Evolutionary conservation across 1,140 invertebrate species (phyloP), one percentile per base, ranked within the genome.

Genomic region (Cydia strobilella): DNA sequence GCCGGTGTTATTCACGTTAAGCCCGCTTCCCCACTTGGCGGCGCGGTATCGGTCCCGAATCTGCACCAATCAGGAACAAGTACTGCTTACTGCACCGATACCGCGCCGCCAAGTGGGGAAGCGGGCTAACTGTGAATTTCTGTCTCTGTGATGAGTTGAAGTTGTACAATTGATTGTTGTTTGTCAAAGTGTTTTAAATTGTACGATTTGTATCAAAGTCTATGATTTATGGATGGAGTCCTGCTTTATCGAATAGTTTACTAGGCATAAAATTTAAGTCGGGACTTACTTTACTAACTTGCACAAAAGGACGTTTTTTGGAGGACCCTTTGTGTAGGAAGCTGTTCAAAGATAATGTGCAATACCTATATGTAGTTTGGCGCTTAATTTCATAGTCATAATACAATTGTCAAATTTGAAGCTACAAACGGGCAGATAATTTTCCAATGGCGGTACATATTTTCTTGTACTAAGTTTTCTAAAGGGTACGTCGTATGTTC

Each of bases 81-180:
- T n/a, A n/a, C n/a, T n/a, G n/a, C n/a, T n/a, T n/a, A n/a, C n/a
- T n/a, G n/a, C n/a, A n/a, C n/a, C n/a, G n/a, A n/a, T n/a, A n/a
- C n/a, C n/a, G n/a, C n/a, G n/a, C n/a, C n/a, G n/a, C n/a, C n/a
- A n/a, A n/a, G n/a, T n/a, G n/a, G n/a, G n/a, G n/a, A n/a, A n/a
- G n/a, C n/a, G n/a, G n/a, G n/a, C n/a, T n/a, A 35, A 66, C 23
- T 66, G 63, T 35, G 63, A 35, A 66, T 35, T 63, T 66, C 62
- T 65, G 62, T 65, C 63, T 66, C 63, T 66, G 63, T 66, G 63
- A 66, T 66, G 63, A 51, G 48, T 63, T 63, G 62, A 66, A 66
- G 63, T 66, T 31, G 63, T 66, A 31, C 63, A 66, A 66, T 66
- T 27, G 27, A 6, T 15, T 66, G 62, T 27, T 63, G 63, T 66